Base-by-base conservation (phyloP, 92 coral and sea anemone species). In the Desmophyllum pertusum region DNA sequence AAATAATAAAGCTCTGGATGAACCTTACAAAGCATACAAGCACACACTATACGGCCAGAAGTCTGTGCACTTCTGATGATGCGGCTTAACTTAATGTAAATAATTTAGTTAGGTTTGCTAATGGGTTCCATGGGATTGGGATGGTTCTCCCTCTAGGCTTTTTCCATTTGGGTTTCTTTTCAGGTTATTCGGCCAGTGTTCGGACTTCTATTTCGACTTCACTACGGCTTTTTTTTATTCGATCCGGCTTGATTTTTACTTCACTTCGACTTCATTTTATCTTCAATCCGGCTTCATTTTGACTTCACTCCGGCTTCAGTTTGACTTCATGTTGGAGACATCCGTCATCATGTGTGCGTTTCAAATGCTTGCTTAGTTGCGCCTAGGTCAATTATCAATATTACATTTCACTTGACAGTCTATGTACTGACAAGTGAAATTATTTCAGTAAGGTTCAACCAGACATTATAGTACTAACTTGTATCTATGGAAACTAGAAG, bases 1-100 rank as follows among this genome's bases (percentile, higher is more conserved):
- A 35, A 65, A n/a, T n/a, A 31, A 57, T 57, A 65, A 31, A 38
- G 75, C 50, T 69, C 75, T 69, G 75, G 75, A 37, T 69, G 75
- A 37, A 69, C 75, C 75, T 69, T 37, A n/a, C 48, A 30, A 64
- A 64, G 38, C 70, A 64, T 64, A 64, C 70, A 63, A 27, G 68
- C 68, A 39, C 50, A 39, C 50, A 70, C 46, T 9, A n/a, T 38
- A 23, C 75, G 33, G 50, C 31, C 75, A 70, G 75, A 70, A 38
- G 75, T 70, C 50, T 6, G 11, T 6, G 27, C 3, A 70, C 75
- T 38, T 70, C 75, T 70, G 30, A 38, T n/a, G n/a, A n/a, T 38
- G 40, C 51, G 33, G 50, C 75, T 23, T 70, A 70, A 70, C 33
- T 41, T 70, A 38, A 39, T 37, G 6, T 66, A 31, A 42, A 14